Conservation (phyloP, 2,113 vertebrate species). For the Diadophis punctatus region DNA sequence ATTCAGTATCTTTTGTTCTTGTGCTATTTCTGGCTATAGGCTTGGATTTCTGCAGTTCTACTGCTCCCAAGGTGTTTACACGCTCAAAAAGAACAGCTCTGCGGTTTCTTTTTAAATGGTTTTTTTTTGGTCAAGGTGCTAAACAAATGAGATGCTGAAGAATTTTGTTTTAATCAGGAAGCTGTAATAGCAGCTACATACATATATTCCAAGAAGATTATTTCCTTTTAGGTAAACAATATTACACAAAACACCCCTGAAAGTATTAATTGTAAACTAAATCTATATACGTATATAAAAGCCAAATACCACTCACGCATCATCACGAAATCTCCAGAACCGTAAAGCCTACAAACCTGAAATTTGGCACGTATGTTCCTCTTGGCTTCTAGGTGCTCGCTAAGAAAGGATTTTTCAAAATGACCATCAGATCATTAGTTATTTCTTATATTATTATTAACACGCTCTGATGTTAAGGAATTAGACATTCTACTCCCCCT, state of each 20-base stretch:
- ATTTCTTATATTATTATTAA: too few relatives aligned
- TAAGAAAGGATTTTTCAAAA: too few relatives aligned
- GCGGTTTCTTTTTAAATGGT: not conserved
- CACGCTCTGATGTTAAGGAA: too few relatives aligned
- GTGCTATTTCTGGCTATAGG: constrained; percentile 1
- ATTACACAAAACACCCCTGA: not conserved
- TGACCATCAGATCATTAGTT: too few relatives aligned
- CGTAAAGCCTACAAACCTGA: too few relatives aligned
- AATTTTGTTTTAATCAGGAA: not conserved
- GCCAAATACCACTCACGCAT: too few relatives aligned
- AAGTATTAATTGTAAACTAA: not conserved
- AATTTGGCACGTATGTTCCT: too few relatives aligned
- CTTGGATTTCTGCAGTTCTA: not conserved
- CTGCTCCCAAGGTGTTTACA: not conserved
- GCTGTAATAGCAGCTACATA: not conserved
- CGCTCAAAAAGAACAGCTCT: not conserved
- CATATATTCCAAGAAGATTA: not conserved
- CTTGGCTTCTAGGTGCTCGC: too few relatives aligned
- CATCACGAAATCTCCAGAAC: too few relatives aligned
- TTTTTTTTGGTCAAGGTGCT: not conserved
- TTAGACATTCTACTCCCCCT: too few relatives aligned
- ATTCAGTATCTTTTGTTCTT: not conserved
- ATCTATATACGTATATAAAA: not conserved
- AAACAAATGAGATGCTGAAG: not conserved
- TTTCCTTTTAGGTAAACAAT: not conserved